Conservation (phyloP, 2,797 vertebrate species). For the Lemur catta region DNA sequence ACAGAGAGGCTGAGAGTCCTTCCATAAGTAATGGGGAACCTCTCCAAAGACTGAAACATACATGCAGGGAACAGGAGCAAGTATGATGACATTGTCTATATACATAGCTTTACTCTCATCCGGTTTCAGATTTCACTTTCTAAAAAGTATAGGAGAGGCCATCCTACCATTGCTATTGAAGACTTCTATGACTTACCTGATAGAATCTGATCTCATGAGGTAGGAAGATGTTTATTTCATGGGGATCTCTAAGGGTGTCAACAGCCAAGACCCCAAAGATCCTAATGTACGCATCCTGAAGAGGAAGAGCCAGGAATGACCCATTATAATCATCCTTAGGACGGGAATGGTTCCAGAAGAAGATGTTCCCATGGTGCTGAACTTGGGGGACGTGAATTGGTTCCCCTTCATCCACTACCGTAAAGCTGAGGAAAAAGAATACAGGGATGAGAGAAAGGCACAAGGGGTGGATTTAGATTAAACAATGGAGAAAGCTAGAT, state of each 20-base stretch:
- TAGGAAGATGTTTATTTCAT: constrained; percentile 79
- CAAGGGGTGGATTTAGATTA: background rate
- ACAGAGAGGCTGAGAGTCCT: background rate
- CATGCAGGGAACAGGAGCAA: background rate
- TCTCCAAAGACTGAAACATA: constrained; percentile 7
- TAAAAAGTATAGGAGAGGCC: background rate
- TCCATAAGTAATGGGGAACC: background rate
- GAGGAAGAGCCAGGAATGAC: constrained; percentile 84
- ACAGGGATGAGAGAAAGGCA: background rate
- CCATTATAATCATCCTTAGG: constrained; percentile 75
- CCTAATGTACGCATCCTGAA: constrained; percentile 80
- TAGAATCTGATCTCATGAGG: constrained; percentile 86
- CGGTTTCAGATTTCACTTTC: background rate
- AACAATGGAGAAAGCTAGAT: background rate
- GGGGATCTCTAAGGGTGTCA: constrained; percentile 83
- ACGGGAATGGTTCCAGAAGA: constrained; percentile 83
- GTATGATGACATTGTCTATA: background rate
- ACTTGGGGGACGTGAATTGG: constrained; percentile 85
- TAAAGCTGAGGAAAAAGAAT: constrained; percentile 80
- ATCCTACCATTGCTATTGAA: background rate
- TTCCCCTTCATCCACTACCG: constrained; percentile 82
- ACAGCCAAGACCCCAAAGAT: constrained; percentile 85
- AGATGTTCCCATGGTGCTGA: constrained; percentile 83
- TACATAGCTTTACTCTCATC: background rate
- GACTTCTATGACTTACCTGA: constrained; percentile 78